phyloP scores from a whole-genome alignment of 1,140 invertebrate species.

The Physella acuta region DNA sequence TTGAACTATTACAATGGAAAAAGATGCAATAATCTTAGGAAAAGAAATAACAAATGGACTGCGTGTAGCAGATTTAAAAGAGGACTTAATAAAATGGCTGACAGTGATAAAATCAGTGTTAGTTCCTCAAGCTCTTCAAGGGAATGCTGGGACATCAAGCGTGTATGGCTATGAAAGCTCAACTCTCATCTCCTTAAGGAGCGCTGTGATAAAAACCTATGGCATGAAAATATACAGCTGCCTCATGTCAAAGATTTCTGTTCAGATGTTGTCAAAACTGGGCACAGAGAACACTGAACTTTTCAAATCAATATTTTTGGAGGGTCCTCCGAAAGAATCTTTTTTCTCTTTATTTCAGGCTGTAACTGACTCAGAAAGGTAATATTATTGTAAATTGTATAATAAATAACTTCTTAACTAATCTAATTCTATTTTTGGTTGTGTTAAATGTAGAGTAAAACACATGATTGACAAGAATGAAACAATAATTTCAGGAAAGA shows the following conservation, averaged over 20 bases:
- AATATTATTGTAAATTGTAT: background rate
- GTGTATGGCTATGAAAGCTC: background rate
- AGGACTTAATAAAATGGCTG: slow-evolving; percentile 15
- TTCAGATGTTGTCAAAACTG: slow-evolving; percentile 8
- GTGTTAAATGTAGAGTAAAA: background rate
- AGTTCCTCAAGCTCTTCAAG: background rate
- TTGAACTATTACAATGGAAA: too few relatives aligned
- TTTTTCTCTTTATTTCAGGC: slow-evolving; percentile 13
- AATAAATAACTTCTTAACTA: background rate
- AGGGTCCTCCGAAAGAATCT: background rate
- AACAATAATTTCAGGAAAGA: slow-evolving; percentile 7
- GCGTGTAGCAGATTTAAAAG: background rate
- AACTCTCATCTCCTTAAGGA: background rate
- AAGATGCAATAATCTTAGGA: background rate
- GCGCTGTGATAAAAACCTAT: background rate
- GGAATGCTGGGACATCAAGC: background rate
- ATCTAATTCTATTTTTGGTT: background rate
- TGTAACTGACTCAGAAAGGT: slow-evolving; percentile 7
- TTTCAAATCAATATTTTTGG: slow-evolving; percentile 9
- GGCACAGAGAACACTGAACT: background rate
- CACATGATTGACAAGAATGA: background rate
- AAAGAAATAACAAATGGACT: slow-evolving; percentile 18
- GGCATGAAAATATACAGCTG: background rate
- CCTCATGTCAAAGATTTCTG: slow-evolving; percentile 10
- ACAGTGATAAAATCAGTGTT: background rate